Conservation (phyloP, 2,113 vertebrate genomes). For the Hepsetus odoe region DNA sequence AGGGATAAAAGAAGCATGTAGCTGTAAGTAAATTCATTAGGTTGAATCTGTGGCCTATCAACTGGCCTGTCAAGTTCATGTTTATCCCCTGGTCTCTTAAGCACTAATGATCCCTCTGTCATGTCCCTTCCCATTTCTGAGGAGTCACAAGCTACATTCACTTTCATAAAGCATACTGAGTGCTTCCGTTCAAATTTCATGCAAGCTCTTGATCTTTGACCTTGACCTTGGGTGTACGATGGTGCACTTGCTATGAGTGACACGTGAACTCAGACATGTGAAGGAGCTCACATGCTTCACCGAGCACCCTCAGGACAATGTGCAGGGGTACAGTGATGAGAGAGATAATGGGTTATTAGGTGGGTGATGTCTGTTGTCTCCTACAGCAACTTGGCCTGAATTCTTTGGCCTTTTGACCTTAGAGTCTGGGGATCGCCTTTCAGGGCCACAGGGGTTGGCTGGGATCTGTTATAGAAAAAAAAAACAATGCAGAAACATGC, state of each 20-base stretch:
- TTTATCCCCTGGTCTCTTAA: conserved; percentile 30
- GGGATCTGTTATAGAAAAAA: conserved; percentile 40
- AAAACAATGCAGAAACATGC: conserved; percentile 44
- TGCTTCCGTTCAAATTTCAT: conserved; percentile 44
- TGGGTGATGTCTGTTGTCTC: conserved; percentile 59
- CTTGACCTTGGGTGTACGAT: conserved; percentile 17
- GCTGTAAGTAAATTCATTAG: neutral
- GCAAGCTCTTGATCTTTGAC: conserved; percentile 25
- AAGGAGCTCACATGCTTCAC: conserved; percentile 51
- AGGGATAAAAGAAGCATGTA: neutral
- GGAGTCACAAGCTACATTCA: conserved; percentile 20
- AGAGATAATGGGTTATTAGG: conserved; percentile 21
- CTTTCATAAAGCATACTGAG: conserved; percentile 16
- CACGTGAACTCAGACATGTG: conserved; percentile 63
- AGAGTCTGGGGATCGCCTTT: conserved; percentile 56
- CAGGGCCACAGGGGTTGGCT: conserved; percentile 45
- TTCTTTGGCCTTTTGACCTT: conserved; percentile 59
- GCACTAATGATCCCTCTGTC: conserved; percentile 36
- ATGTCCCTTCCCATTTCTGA: conserved; percentile 17
- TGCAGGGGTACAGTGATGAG: conserved; percentile 51
- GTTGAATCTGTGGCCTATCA: too few species aligned
- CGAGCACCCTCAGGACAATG: conserved; percentile 60
- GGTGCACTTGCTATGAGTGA: conserved; percentile 49
- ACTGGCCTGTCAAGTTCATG: conserved; percentile 7
- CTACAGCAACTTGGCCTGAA: conserved; percentile 59